Conservation (phyloP, 2,888 invertebrate genomes). For the Cataglyphis altisquamis region DNA sequence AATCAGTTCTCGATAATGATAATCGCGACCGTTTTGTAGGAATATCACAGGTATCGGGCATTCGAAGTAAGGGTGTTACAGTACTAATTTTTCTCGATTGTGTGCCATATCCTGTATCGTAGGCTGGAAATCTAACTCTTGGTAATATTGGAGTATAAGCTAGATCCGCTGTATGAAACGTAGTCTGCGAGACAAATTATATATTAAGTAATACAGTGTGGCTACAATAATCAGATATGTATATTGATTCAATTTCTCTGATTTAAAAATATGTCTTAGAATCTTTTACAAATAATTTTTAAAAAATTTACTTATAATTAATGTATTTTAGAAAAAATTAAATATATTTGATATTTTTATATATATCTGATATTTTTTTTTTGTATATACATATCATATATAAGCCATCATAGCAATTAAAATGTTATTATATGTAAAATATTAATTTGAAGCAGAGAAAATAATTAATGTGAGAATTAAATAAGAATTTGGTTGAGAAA, state of each 20-base stretch:
- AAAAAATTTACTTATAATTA: background rate
- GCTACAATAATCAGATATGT: background rate
- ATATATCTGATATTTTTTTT: too few species aligned
- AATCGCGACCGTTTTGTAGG: constrained; percentile 44
- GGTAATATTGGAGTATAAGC: constrained; percentile 10
- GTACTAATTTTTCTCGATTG: background rate
- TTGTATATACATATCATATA: background rate
- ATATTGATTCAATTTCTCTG: background rate
- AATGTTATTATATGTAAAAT: background rate
- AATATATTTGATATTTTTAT: background rate
- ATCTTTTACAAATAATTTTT: background rate
- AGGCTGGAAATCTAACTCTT: background rate
- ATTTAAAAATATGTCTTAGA: background rate
- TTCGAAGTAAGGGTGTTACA: background rate
- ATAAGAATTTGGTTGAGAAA: background rate
- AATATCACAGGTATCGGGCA: constrained; percentile 6
- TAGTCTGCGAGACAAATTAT: background rate
- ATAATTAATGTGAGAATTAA: background rate
- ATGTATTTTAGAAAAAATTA: background rate
- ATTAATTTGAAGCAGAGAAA: background rate
- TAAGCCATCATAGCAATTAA: background rate
- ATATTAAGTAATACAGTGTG: background rate
- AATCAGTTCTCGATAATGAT: background rate
- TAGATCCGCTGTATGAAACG: background rate
- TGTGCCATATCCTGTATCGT: constrained; percentile 29